Evolutionary conservation across 1,140 invertebrate species (phyloP).

Genomic region (Papilio machaon): DNA sequence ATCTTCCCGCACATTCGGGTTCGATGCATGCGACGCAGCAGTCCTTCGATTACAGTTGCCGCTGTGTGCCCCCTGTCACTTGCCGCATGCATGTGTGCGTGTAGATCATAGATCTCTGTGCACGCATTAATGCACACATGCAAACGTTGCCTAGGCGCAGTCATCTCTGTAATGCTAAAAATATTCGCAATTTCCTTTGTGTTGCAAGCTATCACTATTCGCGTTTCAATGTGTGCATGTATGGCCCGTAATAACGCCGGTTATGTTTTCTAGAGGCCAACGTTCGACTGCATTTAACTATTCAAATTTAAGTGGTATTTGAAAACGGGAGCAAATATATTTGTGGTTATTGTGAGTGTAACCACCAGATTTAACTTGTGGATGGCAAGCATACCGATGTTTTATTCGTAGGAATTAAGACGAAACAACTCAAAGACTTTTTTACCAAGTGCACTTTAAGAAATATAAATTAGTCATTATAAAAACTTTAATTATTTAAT

Average conservation of each 20-base stretch:
- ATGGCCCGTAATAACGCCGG: slow-evolving; percentile 41
- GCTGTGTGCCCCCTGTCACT: slow-evolving; percentile 58
- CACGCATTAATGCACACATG: slow-evolving; percentile 49
- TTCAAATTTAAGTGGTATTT: slow-evolving; percentile 32
- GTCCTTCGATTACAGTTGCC: slow-evolving; percentile 61
- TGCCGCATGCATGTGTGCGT: slow-evolving; percentile 55
- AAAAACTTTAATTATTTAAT: too few relatives aligned
- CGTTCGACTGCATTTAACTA: slow-evolving; percentile 33
- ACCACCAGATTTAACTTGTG: slow-evolving; percentile 5
- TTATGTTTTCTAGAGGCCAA: slow-evolving; percentile 44
- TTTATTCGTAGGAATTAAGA: not conserved
- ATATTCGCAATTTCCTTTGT: slow-evolving; percentile 71
- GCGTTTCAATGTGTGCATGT: slow-evolving; percentile 41
- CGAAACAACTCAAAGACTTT: too few relatives aligned
- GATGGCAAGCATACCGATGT: slow-evolving; percentile 12
- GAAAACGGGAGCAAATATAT: slow-evolving; percentile 26
- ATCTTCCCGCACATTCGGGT: slow-evolving; percentile 44
- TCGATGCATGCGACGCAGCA: slow-evolving; percentile 50
- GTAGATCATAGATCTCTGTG: slow-evolving; percentile 49
- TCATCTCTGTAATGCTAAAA: slow-evolving; percentile 60
- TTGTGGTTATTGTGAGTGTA: slow-evolving; percentile 20
- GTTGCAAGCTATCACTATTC: slow-evolving; percentile 43
- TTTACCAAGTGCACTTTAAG: too few relatives aligned
- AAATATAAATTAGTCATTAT: too few relatives aligned
- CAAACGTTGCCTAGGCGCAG: slow-evolving; percentile 50